Base-by-base conservation (phyloP, 1,140 invertebrate species). In the Acromyrmex charruanus region DNA sequence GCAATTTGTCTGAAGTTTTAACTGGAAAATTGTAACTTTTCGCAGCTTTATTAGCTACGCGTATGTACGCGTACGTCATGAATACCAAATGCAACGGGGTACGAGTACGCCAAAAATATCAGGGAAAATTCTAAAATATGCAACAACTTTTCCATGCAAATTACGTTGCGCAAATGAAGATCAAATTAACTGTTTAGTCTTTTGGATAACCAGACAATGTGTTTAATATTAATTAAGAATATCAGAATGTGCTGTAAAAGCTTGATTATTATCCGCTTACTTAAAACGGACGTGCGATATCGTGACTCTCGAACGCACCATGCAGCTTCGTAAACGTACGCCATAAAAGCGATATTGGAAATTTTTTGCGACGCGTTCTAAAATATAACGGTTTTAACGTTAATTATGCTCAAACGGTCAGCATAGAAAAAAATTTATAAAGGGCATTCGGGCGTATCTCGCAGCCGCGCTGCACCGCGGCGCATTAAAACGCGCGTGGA, bases 311-410 rank as follows among this genome's bases (percentile, higher is more conserved):
- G 39, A 35, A 55, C 63, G 44, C 65, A 12, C 10, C 4, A 6
- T 35, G 6, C 31, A 14, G n/a, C 51, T 18, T 25, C 44, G 16
- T 18, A 44, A 81, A 80, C 44, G 63, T 18, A 35, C 25, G 69
- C 69, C 35, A 49, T 61, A 61, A 72, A 61, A 65, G 69, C 69
- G 9, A 75, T 84, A 84, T 74, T 25, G 55, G 80, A 72, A 74
- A 59, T 84, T 74, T 84, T 75, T 75, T 51, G 80, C 69, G 69
- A 35, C 35, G 39, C 69, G 31, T 51, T 75, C 58, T 84, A 84
- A 84, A 84, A 84, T 84, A 75, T 61, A 84, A 75, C 69, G 71
- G 80, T 61, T 84, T 84, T 75, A 61, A 61, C 80, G 80, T 84
- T 84, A 75, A 84, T 84, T 84, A 84, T 58, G 80, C 80, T 84